phyloP scores from a whole-genome alignment of 2,888 invertebrate genomes.

The Rotaria sp. region DNA sequence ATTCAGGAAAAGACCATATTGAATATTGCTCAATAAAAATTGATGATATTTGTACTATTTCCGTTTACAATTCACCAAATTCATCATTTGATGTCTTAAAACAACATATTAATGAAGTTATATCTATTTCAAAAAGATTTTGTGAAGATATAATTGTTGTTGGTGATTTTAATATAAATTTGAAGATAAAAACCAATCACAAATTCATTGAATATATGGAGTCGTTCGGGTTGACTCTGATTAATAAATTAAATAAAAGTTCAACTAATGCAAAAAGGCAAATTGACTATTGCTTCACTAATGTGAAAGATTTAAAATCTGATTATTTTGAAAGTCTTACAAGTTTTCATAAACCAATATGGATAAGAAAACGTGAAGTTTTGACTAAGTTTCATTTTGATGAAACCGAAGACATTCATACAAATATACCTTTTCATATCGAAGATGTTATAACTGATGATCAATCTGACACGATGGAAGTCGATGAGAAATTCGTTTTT shows the following conservation, averaged over 20 bases:
- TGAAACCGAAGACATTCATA: too few relatives aligned
- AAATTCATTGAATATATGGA: neutral
- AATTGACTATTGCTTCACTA: neutral
- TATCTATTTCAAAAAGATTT: neutral
- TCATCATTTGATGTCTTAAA: too few relatives aligned
- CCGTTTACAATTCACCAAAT: too few relatives aligned
- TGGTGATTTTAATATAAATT: neutral
- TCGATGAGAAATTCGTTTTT: too few relatives aligned
- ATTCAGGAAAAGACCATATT: too few relatives aligned
- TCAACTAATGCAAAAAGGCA: neutral
- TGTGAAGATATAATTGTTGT: neutral
- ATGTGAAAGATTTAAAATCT: neutral
- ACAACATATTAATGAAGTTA: neutral
- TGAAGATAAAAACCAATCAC: neutral
- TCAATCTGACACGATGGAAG: too few relatives aligned
- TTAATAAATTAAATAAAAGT: slow-evolving; percentile 1
- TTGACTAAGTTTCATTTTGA: too few relatives aligned
- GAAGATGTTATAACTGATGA: too few relatives aligned
- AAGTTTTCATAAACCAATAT: too few relatives aligned
- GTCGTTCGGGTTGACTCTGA: neutral
- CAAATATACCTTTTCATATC: too few relatives aligned
- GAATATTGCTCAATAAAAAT: neutral
- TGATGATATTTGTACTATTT: too few relatives aligned
- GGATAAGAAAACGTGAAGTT: neutral
- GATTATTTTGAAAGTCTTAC: neutral